These are phyloP conservation scores for Adoxophyes honmai DNA, from an alignment of 1,140 invertebrate species.

Conservation along the genomic window DNA sequence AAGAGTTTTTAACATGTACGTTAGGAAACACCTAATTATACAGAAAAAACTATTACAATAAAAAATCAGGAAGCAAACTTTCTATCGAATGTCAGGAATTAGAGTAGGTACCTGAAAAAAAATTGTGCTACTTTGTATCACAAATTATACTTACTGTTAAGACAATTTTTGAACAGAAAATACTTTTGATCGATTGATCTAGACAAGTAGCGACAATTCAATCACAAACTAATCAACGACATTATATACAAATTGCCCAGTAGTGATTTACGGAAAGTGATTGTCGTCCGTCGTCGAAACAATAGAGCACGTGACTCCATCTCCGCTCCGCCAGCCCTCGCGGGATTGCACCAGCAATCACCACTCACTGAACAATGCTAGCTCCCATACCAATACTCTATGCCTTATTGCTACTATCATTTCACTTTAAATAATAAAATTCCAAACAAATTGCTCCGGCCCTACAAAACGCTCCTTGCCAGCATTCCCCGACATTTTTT, in stretches of 20 bases:
- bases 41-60: too few relatives aligned
- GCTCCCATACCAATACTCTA: neutral
- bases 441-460: too few relatives aligned
- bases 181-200: too few relatives aligned
- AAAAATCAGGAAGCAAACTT: too few relatives aligned
- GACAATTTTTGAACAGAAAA: too few relatives aligned
- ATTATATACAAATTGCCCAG: conserved; percentile 2
- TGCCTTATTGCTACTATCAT: neutral
- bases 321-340: neutral
- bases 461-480: neutral
- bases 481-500: conserved; percentile 8
- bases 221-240: conserved; percentile 5
- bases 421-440: neutral
- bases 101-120: too few relatives aligned
- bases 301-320: conserved; percentile 11
- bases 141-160: too few relatives aligned
- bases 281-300: conserved; percentile 12
- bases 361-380: neutral
- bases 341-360: neutral
- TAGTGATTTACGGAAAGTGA: conserved; percentile 14
- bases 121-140: too few relatives aligned
- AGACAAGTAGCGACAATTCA: conserved; percentile 5
- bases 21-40: too few relatives aligned
- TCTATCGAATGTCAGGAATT: too few relatives aligned
- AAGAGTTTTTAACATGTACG: too few relatives aligned